Conservation (phyloP, 2,888 invertebrate species). For the Phragmatobia fuliginosa region DNA sequence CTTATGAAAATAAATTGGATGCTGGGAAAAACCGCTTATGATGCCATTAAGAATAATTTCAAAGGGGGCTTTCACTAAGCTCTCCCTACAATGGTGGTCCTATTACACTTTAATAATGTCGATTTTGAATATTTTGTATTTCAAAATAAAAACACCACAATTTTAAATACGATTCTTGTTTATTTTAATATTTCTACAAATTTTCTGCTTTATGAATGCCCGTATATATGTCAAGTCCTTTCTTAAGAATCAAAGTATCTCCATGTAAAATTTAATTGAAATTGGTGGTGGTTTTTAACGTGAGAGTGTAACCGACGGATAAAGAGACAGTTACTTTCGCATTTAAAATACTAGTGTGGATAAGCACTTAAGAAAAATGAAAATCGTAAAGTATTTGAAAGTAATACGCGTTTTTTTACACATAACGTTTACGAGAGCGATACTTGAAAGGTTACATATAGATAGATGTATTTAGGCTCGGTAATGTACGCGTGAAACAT, state of each 20-base stretch:
- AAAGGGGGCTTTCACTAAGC: constrained; percentile 56
- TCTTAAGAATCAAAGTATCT: too few relatives aligned
- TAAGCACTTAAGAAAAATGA: background rate
- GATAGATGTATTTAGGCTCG: constrained; percentile 19
- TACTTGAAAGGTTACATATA: constrained; percentile 16
- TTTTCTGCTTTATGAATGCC: too few relatives aligned
- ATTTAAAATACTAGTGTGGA: too few relatives aligned
- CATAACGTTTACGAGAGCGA: background rate
- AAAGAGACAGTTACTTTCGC: too few relatives aligned
- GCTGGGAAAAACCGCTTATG: constrained; percentile 67
- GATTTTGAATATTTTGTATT: constrained; percentile 48
- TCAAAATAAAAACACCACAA: background rate
- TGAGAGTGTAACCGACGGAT: too few relatives aligned
- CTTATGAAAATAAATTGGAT: constrained; percentile 69
- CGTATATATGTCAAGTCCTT: too few relatives aligned
- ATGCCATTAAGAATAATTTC: constrained; percentile 65
- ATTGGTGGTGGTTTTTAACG: too few relatives aligned
- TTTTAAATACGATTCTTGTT: background rate
- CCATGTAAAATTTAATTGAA: too few relatives aligned
- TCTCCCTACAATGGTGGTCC: constrained; percentile 54
- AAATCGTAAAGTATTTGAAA: background rate
- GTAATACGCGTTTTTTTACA: background rate
- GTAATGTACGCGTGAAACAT: constrained; percentile 19
- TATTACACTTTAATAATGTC: constrained; percentile 60
- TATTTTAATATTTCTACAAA: background rate